phyloP scores from a whole-genome alignment of 23 tunicate species.

The Trididemnum miniatum region DNA sequence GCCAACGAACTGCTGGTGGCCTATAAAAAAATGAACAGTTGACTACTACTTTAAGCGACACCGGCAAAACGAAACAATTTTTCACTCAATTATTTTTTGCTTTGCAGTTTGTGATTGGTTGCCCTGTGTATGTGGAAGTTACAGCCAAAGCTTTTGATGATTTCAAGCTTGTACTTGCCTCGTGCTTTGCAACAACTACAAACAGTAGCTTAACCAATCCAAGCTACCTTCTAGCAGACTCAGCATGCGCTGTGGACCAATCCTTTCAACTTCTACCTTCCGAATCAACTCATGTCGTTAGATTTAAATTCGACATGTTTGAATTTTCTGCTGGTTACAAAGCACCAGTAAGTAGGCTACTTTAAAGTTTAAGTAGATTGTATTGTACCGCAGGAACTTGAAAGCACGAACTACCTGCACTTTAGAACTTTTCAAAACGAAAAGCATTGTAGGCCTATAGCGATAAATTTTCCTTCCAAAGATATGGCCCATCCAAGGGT shows the following conservation, averaged over 20 bases:
- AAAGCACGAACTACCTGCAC: too few relatives aligned
- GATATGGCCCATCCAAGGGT: too few relatives aligned
- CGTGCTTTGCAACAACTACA: slow-evolving; percentile 26
- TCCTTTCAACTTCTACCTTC: not conserved
- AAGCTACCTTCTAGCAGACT: not conserved
- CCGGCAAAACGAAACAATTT: too few relatives aligned
- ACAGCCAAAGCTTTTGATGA: not conserved
- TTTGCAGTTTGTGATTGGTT: slow-evolving; percentile 24
- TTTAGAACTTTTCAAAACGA: too few relatives aligned
- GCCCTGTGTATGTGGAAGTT: slow-evolving; percentile 10
- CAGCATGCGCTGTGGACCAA: slow-evolving; percentile 1
- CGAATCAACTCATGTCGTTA: not conserved
- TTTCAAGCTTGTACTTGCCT: slow-evolving; percentile 9
- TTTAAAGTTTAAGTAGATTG: not conserved
- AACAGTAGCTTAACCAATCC: not conserved
- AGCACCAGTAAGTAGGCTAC: not conserved
- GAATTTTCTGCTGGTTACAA: slow-evolving; percentile 8
- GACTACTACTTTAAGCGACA: too few relatives aligned
- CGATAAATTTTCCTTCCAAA: too few relatives aligned
- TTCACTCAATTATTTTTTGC: too few relatives aligned
- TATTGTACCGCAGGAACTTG: not conserved
- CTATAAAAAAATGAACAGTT: too few relatives aligned
- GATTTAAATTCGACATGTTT: slow-evolving; percentile 28
- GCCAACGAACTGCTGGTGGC: too few relatives aligned
- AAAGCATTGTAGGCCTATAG: too few relatives aligned